Evolutionary conservation across 1,140 invertebrate genomes (phyloP), one percentile per base, ranked within the genome.

Genomic region (Drosophila ercepeae): DNA sequence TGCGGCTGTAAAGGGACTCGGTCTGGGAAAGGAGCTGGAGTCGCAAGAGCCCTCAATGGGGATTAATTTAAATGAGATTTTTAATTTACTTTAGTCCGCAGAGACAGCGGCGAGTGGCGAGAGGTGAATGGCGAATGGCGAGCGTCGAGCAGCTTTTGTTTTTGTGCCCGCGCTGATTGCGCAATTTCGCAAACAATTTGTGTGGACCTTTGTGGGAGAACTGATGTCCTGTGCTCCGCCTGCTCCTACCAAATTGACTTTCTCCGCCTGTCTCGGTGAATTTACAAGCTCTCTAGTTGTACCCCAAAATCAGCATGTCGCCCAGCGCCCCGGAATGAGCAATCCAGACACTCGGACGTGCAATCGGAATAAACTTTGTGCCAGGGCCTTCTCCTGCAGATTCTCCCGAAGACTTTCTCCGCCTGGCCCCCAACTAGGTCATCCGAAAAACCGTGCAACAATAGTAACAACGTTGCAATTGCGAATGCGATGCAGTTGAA

Each of bases 31-130:
- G 7, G n/a, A 32, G 34, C 21, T 9, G 5, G 19, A 18, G 36
- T 65, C 23, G 51, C 61, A 44, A 75, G 78, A 52, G 32, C 55
- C 51, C 65, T 65, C 52, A 48, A 71, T 65, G 64, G 25, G 54
- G 72, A 79, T 86, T 86, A 73, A 86, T 84, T 84, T 76, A 86
- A 86, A 86, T 78, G 51, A 64, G 78, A 74, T 69, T 86, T 86
- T 79, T 84, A 58, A 79, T 76, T 76, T 78, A 58, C 54, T 74
- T 71, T 36, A 52, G 45, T 72, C 69, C 46, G 25, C 48, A 34
- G 34, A 25, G 9, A 36, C 45, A 36, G 21, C 32, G 18, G 16
- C 16, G 14, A 3, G 16, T 13, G 44, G 11, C 27, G 29, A 32
- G 9, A 32, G 9, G 3, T 3, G 3, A 11, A 11, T 11, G 29